These are phyloP conservation scores for Excalfactoria chinensis DNA, from an alignment of 2,113 vertebrate genomes.

Conservation along the genomic window DNA sequence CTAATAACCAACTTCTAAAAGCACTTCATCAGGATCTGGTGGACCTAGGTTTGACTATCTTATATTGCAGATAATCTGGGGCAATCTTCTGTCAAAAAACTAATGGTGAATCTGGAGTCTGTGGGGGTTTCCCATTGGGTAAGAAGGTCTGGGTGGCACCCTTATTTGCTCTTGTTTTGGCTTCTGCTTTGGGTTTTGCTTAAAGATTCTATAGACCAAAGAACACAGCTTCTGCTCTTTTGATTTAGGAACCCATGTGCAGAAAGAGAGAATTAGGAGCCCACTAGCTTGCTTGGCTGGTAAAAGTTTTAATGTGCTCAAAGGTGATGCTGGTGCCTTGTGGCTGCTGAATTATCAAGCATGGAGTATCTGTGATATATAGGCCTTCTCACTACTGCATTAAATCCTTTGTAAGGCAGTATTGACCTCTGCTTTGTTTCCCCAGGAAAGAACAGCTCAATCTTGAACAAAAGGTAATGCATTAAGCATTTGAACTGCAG, in stretches of 20 bases:
- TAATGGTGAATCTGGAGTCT: not conserved
- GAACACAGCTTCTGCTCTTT: not conserved
- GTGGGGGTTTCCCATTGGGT: rapidly evolving
- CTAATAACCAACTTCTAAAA: not conserved
- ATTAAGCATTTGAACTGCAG: not conserved
- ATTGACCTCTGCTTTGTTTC: not conserved
- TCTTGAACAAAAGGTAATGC: not conserved
- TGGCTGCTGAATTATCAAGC: not conserved
- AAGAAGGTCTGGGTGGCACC: not conserved
- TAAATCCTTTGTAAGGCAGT: not conserved
- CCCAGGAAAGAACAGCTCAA: not conserved
- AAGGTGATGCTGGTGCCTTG: not conserved
- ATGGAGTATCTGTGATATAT: rapidly evolving
- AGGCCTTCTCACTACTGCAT: not conserved
- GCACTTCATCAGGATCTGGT: not conserved
- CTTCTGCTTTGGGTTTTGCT: not conserved
- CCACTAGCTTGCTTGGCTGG: not conserved
- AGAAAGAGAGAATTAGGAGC: not conserved
- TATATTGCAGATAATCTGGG: not conserved
- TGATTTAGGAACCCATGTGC: not conserved
- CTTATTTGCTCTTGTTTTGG: not conserved
- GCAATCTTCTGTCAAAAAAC: not conserved
- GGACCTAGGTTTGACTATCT: not conserved
- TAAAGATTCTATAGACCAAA: not conserved
- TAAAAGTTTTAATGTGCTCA: not conserved